Base-by-base conservation (phyloP, 2,888 invertebrate genomes). In the Drosophila neutralis region DNA sequence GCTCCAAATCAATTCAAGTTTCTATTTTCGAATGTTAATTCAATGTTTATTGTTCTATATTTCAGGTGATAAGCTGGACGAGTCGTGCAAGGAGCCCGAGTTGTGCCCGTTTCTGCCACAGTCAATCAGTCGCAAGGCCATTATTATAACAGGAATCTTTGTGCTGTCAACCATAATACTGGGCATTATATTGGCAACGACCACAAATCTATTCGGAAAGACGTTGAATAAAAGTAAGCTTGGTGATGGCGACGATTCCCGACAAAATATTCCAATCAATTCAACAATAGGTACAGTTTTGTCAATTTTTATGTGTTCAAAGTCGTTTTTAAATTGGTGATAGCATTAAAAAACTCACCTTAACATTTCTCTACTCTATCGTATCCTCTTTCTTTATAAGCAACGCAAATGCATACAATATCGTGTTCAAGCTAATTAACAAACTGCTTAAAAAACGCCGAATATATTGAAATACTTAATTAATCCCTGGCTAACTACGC, bases 271-370 rank as follows among this genome's bases (percentile, higher is more conserved):
- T 87, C 93, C 93, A 90, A 93, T 93, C 82, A 90, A 91, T 89
- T 93, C 93, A 88, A 91, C 92, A 77, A 93, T 93, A 93, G 93
- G 93, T 93, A 93, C 87, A 88, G 77, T 84, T 74, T 73, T 69
- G 68, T 71, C 82, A 57, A 53, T 68, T 61, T 67, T 80, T 88
- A 77, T 73, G 76, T 75, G 70, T 76, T 63, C 57, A 42, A 73
- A 68, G 69, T 57, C 58, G 59, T 63, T 73, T 40, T 63, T 10
- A 56, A 52, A 36, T 61, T 80, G 78, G 68, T 78, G 72, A 48
- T 66, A 51, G 60, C 53, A 29, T 64, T 67, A 64, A 58, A 60
- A 57, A 53, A 38, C 18, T 42, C n/a, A 33, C 72, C 57, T 18
- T 21, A 62, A 51, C 59, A 56, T 42, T 33, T 51, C 15, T 38